phyloP scores from a whole-genome alignment of 2,113 vertebrate genomes.

The Paradoxurus hermaphroditus region DNA sequence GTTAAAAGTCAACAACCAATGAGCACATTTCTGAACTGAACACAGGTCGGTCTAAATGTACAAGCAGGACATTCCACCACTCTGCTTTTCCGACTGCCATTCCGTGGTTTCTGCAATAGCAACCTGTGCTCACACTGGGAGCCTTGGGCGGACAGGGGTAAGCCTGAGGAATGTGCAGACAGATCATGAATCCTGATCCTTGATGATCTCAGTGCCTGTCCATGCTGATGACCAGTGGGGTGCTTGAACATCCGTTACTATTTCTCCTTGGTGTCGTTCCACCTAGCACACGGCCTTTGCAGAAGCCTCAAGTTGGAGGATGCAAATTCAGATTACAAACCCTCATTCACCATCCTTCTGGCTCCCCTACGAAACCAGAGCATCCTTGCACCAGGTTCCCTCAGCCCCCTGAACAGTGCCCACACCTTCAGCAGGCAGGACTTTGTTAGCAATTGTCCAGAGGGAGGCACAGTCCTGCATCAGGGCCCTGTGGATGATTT shows the following conservation, averaged over 20 bases:
- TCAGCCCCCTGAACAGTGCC: neutral
- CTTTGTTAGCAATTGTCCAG: neutral
- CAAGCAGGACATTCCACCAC: too few relatives aligned
- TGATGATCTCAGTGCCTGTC: neutral
- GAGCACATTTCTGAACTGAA: neutral
- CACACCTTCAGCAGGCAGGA: neutral
- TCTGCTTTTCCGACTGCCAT: neutral
- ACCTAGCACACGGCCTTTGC: neutral
- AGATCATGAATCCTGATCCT: neutral
- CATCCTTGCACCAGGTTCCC: too few relatives aligned
- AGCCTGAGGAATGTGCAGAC: neutral
- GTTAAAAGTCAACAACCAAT: neutral
- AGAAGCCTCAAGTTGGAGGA: neutral
- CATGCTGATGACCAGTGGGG: too few relatives aligned
- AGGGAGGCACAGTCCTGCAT: neutral
- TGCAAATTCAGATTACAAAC: neutral
- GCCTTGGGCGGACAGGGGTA: neutral
- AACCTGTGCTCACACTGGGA: neutral
- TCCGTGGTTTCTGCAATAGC: neutral
- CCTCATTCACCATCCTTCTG: neutral
- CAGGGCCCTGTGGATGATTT: too few relatives aligned
- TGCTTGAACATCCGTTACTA: neutral
- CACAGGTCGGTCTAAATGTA: neutral
- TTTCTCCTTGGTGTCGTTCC: neutral
- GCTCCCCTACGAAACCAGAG: neutral